Evolutionary conservation across 1,140 invertebrate species (phyloP).

Genomic region (Nephotettix cincticeps): DNA sequence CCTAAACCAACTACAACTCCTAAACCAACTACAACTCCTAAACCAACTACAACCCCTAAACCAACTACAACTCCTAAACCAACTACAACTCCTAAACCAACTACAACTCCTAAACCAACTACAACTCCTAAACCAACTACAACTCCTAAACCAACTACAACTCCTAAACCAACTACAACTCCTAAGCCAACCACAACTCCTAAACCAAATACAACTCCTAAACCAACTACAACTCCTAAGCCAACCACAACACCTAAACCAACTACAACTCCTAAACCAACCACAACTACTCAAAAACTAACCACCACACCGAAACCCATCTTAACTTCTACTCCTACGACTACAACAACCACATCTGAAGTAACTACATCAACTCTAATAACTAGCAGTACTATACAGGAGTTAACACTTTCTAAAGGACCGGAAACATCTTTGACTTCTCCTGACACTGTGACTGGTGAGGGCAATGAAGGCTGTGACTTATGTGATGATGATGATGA

Average conservation of each 20-base stretch:
- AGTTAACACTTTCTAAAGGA: too few relatives aligned
- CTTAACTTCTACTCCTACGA: constrained; percentile 23
- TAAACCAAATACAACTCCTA: constrained; percentile 15
- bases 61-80: constrained; percentile 11
- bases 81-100: constrained; percentile 14
- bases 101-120: constrained; percentile 1
- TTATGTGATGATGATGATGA: too few relatives aligned
- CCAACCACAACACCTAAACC: constrained; percentile 25
- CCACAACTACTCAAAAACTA: constrained; percentile 24
- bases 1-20: constrained; percentile 12
- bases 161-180: constrained; percentile 23
- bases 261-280: constrained; percentile 26
- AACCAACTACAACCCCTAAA: constrained; percentile 13
- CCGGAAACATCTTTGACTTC: too few relatives aligned
- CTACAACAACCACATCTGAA: constrained; percentile 10
- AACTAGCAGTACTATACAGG: too few relatives aligned
- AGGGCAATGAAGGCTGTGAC: too few relatives aligned
- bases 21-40: constrained; percentile 9
- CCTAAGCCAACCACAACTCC: constrained; percentile 19
- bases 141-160: constrained; percentile 21
- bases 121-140: constrained; percentile 24
- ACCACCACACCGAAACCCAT: constrained; percentile 1
- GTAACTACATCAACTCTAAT: not conserved
- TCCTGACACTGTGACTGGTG: too few relatives aligned
- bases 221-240: constrained; percentile 29